Base-by-base conservation (phyloP, 2,797 vertebrate species). In the Limnodromus scolopaceus region DNA sequence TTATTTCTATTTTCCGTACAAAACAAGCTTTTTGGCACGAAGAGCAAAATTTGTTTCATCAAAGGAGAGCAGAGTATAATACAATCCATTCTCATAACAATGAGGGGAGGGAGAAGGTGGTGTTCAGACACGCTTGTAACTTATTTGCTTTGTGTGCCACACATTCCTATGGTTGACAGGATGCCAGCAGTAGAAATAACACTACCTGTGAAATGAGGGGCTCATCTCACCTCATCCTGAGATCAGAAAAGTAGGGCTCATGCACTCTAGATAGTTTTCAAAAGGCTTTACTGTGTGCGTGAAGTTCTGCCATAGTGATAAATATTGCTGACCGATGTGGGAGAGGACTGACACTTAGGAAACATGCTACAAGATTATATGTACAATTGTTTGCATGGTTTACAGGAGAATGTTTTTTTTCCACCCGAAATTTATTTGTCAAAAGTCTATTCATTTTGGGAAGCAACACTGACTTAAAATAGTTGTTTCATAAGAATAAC, bases 1-100 rank as follows among this genome's bases (percentile, higher is more conserved):
- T 95, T 94, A 89, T 91, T 96, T 95, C 92, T 95, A 49, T 95
- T 91, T 96, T 93, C 91, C 57, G 71, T 93, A 72, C 94, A 86
- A 95, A 96, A 87, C 78, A 95, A 91, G 15, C 10, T 93, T 93
- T 93, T 87, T 96, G 95, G 96, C 96, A 95, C 64, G 39, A 89
- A 81, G 41, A 89, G 71, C 22, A 85, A 94, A 95, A 84, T 89
- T 55, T 88, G 54, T 83, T 48, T 91, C 95, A 89, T 97, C 96
- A 97, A 97, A 97, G 83, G 66, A 74, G 88, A 90, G 28, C 66
- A 88, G 51, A 90, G 18, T 55, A 93, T 94, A 93, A 96, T 84
- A 86, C 72, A 95, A 76, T 84, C 89, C 93, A 84, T 82, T 96
- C 92, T 81, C 68, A 77, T 80, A 96, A 94, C 95, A 97, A 92